Conservation (phyloP, 1,140 invertebrate genomes). For the Drosophila mayri region DNA sequence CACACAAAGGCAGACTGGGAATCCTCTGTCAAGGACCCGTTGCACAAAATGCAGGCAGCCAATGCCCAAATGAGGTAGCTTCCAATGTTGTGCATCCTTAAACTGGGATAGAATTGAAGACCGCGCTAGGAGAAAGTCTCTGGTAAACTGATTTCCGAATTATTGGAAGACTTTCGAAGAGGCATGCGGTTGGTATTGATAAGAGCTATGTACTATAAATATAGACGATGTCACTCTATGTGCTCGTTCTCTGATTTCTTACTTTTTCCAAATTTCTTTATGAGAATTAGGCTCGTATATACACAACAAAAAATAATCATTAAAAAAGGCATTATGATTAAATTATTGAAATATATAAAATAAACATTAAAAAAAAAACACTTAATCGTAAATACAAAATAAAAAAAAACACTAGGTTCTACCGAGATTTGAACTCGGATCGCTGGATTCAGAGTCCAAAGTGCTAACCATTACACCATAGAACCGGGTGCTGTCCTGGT, state of each 20-base stretch:
- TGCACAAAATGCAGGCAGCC: background rate
- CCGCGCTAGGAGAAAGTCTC: background rate
- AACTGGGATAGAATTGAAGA: background rate
- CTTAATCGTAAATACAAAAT: background rate
- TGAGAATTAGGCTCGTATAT: too few relatives aligned
- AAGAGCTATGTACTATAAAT: background rate
- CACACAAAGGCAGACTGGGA: too few relatives aligned
- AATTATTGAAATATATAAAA: too few relatives aligned
- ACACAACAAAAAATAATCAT: too few relatives aligned
- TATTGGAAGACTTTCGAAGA: background rate
- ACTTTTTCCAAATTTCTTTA: too few relatives aligned
- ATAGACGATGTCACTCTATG: too few relatives aligned
- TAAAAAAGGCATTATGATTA: too few relatives aligned
- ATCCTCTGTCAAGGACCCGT: background rate
- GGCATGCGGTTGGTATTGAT: background rate
- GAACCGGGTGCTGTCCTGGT: constrained; percentile 84
- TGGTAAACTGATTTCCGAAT: background rate
- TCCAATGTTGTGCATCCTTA: background rate
- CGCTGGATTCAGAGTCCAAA: constrained; percentile 96
- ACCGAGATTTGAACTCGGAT: constrained; percentile 95
- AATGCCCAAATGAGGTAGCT: background rate
- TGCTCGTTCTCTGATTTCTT: too few relatives aligned
- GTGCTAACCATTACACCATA: constrained; percentile 96
- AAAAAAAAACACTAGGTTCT: constrained; percentile 87
- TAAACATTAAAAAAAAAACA: background rate